Evolutionary conservation across 2,888 invertebrate species (phyloP), one percentile per base, ranked within the genome.

Genomic region (Caenorhabditis virilis): DNA sequence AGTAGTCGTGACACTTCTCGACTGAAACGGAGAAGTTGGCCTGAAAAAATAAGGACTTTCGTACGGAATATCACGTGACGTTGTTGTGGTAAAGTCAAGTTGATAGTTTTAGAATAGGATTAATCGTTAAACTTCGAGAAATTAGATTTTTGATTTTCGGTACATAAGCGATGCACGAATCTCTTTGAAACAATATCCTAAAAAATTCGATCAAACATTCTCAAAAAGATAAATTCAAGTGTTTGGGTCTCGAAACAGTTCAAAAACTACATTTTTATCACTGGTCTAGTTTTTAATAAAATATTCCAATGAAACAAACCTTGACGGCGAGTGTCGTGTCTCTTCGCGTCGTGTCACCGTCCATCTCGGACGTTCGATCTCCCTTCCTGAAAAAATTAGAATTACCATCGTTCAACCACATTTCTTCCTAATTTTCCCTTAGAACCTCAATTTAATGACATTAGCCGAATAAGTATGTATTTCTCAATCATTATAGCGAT

Each of bases 1-100:
- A 22, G 80, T 80, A 38, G 79, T 80, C 48, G 80, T 80, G 43
- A 80, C 72, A 30, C 78, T 80, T 42, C 79, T 72, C 53, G 80
- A 75, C 58, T 76, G 78, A 65, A 76, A 79, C 54, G 72, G 70
- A 47, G 69, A 64, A 50, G 62, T 70, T 36, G 66, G 55, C 56
- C 68, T 72, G 60, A 51, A 68, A 50, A n/a, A 46, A 22, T 4
- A n/a, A 9, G 2, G 16, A 13, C 5, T 22, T n/a, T 43, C 7
- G 41, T 39, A 39, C n/a, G 47, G 26, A 16, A 26, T 23, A 30
- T 23, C 13, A 15, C n/a, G 11, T 11, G 5, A 43, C 9, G 22
- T 7, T 15, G n/a, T 26, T 43, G 5, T 23, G 22, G 27, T n/a
- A n/a, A n/a, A n/a, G n/a, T n/a, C n/a, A n/a, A n/a, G n/a, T n/a